Conservation (phyloP, 1,140 invertebrate species). For the Hetaerina americana region DNA sequence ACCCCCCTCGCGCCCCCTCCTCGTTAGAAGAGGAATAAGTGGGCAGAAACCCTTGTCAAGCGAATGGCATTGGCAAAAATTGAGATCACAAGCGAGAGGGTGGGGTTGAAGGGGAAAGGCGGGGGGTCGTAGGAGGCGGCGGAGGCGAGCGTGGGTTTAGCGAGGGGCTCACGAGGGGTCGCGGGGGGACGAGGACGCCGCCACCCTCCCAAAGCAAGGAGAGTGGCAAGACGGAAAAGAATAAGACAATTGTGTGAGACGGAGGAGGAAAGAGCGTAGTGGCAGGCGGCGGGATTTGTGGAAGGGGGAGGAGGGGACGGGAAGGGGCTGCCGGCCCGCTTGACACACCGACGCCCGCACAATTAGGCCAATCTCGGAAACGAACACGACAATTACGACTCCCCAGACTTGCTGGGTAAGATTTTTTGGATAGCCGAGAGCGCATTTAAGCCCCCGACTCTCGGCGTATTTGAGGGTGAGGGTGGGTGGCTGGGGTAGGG, state of each 20-base stretch:
- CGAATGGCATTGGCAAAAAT: not conserved
- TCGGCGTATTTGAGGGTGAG: too few relatives aligned
- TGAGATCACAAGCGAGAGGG: too few relatives aligned
- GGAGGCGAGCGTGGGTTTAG: too few relatives aligned
- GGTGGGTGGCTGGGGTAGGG: too few relatives aligned
- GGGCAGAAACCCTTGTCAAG: not conserved
- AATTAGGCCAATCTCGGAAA: conserved; percentile 11
- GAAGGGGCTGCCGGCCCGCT: not conserved
- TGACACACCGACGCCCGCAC: conserved; percentile 6
- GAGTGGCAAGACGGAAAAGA: not conserved
- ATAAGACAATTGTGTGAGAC: not conserved
- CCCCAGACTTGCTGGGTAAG: conserved; percentile 5
- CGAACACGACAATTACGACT: conserved; percentile 3
- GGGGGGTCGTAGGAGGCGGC: not conserved
- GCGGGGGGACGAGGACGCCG: too few relatives aligned
- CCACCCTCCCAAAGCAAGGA: too few relatives aligned
- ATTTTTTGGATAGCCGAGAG: conserved; percentile 5
- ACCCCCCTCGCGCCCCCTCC: not conserved
- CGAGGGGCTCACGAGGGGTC: too few relatives aligned
- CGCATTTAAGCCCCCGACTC: too few relatives aligned
- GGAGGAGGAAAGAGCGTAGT: not conserved
- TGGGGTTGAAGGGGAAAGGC: too few relatives aligned
- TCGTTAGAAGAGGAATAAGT: not conserved
- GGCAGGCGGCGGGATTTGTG: not conserved
- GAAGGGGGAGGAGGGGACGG: conserved; percentile 8